Base-by-base conservation (phyloP, 1,140 invertebrate genomes). In the Lepidotrigona ventralis region DNA sequence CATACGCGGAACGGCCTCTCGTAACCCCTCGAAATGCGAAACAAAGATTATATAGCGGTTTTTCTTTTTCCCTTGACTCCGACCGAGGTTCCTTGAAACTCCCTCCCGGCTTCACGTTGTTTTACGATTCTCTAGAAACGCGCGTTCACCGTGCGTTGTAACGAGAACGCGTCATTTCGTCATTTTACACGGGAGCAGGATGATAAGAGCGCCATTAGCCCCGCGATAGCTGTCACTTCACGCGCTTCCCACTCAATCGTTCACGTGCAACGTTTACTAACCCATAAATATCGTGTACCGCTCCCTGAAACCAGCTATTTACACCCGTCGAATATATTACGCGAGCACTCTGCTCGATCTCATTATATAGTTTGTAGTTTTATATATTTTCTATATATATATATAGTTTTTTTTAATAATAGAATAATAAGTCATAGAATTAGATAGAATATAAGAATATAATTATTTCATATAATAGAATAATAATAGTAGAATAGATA, bases 51-150 rank as follows among this genome's bases (percentile, higher is more conserved):
- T 79, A 79, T 79, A n/a, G 69, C 33, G 51, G 33, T 21, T 56
- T 33, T n/a, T n/a, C n/a, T n/a, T n/a, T 21, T 26, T 26, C 33
- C 15, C 77, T 73, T 51, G 29, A 66, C 51, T 51, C 8, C 51
- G 2, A 68, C 23, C 2, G 33, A n/a, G 33, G 29, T 33, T 39
- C 9, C 19, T 9, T 21, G 64, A 46, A 82, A 14, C 58, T 54
- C 29, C 29, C 58, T 64, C 46, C 46, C 51, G 21, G 19, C 39
- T 29, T 54, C 33, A 21, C 17, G 51, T 54, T 39, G 60, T 79
- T 83, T 83, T 83, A 83, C 53, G 82, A 56, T 79, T 79, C 82
- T 73, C 29, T 79, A 83, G 79, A 83, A 79, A 71, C n/a, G 51
- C 58, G 29, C 33, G 29, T 83, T 83, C 73, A 79, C 53, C 60